Percentiles rank a stretch among this genome's conserved stretches.
phyloP scores from a whole-genome alignment of 1,140 invertebrate species.

The Eriosoma lanigerum region DNA sequence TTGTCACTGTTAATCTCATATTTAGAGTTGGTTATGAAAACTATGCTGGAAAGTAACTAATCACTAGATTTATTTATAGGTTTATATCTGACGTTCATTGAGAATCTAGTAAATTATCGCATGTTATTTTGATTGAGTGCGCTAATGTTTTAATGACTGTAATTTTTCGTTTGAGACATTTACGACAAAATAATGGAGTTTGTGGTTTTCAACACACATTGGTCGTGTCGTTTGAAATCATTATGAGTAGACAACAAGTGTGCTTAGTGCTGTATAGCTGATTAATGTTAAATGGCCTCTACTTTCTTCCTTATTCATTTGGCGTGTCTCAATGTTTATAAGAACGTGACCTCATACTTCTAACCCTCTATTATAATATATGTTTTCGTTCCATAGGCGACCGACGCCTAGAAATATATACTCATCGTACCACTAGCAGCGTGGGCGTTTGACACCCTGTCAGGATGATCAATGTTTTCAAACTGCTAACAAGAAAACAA shows the following conservation, averaged over 20 bases:
- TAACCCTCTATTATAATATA: slow-evolving; percentile 15
- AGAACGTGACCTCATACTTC: slow-evolving; percentile 42
- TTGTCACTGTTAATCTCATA: too few species aligned
- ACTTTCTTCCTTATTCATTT: slow-evolving; percentile 29
- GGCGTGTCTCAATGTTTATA: slow-evolving; percentile 48
- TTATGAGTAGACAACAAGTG: background rate
- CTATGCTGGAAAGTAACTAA: too few species aligned
- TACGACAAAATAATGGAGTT: background rate
- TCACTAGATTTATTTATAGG: too few species aligned
- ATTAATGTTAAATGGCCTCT: slow-evolving; percentile 11
- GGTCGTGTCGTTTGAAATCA: slow-evolving; percentile 19
- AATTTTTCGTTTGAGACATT: background rate
- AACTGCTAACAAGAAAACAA: slow-evolving; percentile 41
- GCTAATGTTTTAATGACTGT: background rate
- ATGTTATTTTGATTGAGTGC: background rate
- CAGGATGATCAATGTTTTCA: slow-evolving; percentile 44
- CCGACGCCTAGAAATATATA: slow-evolving; percentile 21
- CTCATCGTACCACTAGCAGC: background rate
- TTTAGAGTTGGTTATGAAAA: too few species aligned
- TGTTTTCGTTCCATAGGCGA: background rate
- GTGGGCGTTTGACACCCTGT: slow-evolving; percentile 48
- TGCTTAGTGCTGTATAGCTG: background rate
- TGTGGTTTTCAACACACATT: slow-evolving; percentile 19
- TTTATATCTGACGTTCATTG: too few species aligned
- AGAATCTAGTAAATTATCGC: too few species aligned